Percentiles rank a stretch among this genome's conserved stretches.
These are phyloP conservation scores for Mixornis gularis DNA, from an alignment of 2,113 vertebrate genomes.

Conservation along the genomic window DNA sequence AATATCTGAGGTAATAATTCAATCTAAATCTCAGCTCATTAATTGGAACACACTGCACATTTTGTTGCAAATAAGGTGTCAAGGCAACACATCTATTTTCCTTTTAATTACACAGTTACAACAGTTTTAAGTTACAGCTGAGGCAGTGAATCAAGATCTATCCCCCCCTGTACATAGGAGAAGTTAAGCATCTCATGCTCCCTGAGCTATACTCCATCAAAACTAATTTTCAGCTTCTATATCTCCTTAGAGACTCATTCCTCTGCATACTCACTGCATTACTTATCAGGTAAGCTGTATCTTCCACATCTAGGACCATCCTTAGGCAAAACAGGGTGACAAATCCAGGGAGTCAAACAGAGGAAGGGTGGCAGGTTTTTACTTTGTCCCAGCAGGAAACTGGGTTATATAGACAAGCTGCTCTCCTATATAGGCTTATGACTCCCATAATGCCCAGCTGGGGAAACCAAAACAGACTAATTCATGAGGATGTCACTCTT, in stretches of 20 bases:
- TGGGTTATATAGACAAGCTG: conserved; percentile 77
- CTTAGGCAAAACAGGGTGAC: conserved; percentile 56
- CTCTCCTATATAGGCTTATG: conserved; percentile 68
- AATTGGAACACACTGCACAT: rapidly evolving
- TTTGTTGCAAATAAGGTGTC: background rate
- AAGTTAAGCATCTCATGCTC: rapidly evolving
- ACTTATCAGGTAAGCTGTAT: conserved; percentile 79
- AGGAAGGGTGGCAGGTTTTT: background rate
- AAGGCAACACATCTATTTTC: background rate
- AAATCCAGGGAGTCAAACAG: conserved; percentile 53
- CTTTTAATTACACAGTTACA: background rate
- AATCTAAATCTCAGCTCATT: background rate
- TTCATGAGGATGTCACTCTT: conserved; percentile 77
- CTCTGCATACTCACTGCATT: conserved; percentile 77
- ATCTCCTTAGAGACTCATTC: background rate
- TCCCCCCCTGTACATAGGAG: rapidly evolving
- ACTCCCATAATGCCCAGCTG: conserved; percentile 73
- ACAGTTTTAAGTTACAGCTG: background rate
- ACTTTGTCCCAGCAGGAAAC: background rate
- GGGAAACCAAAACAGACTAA: conserved; percentile 79
- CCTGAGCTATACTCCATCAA: background rate
- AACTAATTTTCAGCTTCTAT: background rate
- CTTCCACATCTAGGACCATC: conserved; percentile 84
- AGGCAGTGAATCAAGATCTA: background rate
- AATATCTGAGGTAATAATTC: background rate